Evolutionary conservation across 2,113 vertebrate species (phyloP), one percentile per base, ranked within the genome.

Genomic region (Nematolebias whitei): DNA sequence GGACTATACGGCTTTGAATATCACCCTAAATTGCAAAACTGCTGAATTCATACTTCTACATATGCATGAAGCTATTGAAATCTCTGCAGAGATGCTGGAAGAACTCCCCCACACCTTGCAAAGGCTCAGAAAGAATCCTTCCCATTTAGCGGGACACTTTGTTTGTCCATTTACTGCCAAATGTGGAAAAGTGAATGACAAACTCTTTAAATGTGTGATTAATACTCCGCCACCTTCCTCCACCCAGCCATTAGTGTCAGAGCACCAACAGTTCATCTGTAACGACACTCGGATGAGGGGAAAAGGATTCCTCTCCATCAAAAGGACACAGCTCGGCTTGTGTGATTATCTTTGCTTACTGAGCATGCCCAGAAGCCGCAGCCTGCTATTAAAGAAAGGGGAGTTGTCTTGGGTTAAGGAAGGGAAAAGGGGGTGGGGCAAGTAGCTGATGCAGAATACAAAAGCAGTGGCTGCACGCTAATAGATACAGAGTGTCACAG

Each of bases 291-390:
- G 3, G 12, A 32, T 53, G 24, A 62, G 39, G 63, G 74, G 24
- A 74, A 71, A 53, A 40, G 54, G 79, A 82, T 82, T 78, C 80
- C 57, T 74, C 13, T 44, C 79, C 63, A 68, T 81, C 77, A 77
- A 66, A 35, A 88, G 82, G 69, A 78, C 80, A 71, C 61, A 57
- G 72, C 76, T 82, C 56, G 58, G 71, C 78, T 85, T 35, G 78
- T 81, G 69, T 72, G 88, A 88, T 90, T 89, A 84, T 76, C 84
- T 20, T 48, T 68, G 67, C 87, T 85, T 63, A 35, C 78, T 75
- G 81, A 87, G 85, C 73, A 67, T 64, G 85, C 75, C 74, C 77
- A 53, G 74, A 74, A 29, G 43, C 39, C 71, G 0, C 54, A 56
- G 64, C 80, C 69, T 50, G 47, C 63, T 51, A 69, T 63, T 71